Evolutionary conservation across 2,888 invertebrate species (phyloP).

Genomic region (Rotaria macrura): DNA sequence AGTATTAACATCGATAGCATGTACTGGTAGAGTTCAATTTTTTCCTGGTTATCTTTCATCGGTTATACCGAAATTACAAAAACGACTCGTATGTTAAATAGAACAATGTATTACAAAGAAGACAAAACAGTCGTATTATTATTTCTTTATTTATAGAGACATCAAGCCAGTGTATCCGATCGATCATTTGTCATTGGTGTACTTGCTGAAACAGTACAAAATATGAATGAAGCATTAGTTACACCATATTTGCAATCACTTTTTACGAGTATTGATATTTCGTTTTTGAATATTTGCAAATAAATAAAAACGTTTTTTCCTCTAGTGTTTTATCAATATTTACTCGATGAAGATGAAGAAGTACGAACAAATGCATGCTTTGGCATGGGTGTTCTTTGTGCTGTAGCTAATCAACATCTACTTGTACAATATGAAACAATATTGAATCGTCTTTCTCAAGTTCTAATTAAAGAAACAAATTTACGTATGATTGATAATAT

Average conservation of each 20-base stretch:
- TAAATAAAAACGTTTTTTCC: conserved; percentile 51
- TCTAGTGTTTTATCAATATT: conserved; percentile 58
- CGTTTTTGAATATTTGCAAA: background rate
- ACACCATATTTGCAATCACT: conserved; percentile 54
- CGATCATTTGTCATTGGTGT: conserved; percentile 64
- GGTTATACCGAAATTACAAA: conserved; percentile 1
- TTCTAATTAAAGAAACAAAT: conserved; percentile 58
- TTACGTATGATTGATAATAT: conserved; percentile 64
- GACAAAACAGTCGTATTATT: no score
- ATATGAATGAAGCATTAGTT: conserved; percentile 52
- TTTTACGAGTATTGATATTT: background rate
- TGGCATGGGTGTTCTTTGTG: conserved; percentile 64
- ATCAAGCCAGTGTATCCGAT: conserved; percentile 59
- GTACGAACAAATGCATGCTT: conserved; percentile 67
- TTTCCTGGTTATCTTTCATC: background rate
- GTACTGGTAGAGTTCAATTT: background rate
- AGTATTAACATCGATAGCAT: conserved; percentile 1
- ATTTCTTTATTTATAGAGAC: conserved; percentile 54
- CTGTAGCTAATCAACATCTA: conserved; percentile 54
- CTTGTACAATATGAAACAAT: conserved; percentile 59
- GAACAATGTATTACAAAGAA: no score
- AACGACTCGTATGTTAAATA: background rate
- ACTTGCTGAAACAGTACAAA: conserved; percentile 62
- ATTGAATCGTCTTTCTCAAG: conserved; percentile 59
- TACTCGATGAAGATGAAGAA: conserved; percentile 60